Evolutionary conservation across 2,888 invertebrate species (phyloP).

Genomic region (Phyllotreta cruciferae): DNA sequence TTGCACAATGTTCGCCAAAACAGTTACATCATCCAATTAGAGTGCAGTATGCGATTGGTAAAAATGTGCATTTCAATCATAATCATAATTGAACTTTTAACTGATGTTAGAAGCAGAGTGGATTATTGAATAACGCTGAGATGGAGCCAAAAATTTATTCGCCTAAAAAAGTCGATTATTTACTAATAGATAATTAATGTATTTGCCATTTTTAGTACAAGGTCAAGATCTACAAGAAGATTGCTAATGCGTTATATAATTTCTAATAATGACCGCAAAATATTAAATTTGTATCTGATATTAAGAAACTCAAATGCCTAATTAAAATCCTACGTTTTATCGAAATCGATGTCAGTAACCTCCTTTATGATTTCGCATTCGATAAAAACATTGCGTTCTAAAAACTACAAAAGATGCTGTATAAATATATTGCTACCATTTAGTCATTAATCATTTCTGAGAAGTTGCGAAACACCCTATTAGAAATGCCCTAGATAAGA

Average conservation of each 20-base stretch:
- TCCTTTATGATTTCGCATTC: neutral
- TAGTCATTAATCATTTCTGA: too few relatives aligned
- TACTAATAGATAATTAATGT: slow-evolving; percentile 10
- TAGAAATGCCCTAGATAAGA: too few relatives aligned
- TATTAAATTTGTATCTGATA: slow-evolving; percentile 2
- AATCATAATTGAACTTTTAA: slow-evolving; percentile 6
- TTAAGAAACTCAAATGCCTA: slow-evolving; percentile 1
- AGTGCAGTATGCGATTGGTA: slow-evolving; percentile 2
- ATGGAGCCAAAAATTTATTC: neutral
- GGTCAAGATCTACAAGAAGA: slow-evolving; percentile 11
- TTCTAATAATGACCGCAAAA: slow-evolving; percentile 7
- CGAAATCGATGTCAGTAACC: slow-evolving; percentile 4
- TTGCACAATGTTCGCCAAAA: slow-evolving; percentile 11
- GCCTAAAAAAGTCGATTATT: neutral
- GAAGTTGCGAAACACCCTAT: too few relatives aligned
- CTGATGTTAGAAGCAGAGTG: neutral
- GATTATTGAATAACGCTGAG: neutral
- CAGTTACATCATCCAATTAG: slow-evolving; percentile 14
- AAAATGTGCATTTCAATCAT: slow-evolving; percentile 5
- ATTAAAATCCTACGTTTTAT: neutral
- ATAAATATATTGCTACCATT: too few relatives aligned
- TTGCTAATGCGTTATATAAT: slow-evolving; percentile 13
- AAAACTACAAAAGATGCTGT: too few relatives aligned
- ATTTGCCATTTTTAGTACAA: slow-evolving; percentile 3
- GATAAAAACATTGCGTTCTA: too few relatives aligned